A percentile compares a stretch with the other conserved stretches of the same genome.
phyloP scores from a whole-genome alignment of 2,797 vertebrate genomes.

The Ctenosaura bakeri region DNA sequence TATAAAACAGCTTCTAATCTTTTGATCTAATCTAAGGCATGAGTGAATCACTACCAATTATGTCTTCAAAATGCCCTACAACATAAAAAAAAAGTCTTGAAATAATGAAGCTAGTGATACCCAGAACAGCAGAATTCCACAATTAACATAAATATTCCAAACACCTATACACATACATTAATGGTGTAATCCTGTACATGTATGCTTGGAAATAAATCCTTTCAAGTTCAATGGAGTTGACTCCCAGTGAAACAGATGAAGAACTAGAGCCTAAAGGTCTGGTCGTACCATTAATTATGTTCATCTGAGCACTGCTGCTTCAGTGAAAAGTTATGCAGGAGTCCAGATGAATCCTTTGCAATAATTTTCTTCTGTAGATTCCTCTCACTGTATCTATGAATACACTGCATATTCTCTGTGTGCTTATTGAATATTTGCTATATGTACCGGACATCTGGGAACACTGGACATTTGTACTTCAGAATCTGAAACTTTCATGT shows the following conservation, averaged over 20 bases:
- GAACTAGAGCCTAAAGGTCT: neutral
- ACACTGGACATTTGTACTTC: neutral
- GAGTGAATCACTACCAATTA: conserved; percentile 47
- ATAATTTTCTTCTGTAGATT: neutral
- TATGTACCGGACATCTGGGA: neutral
- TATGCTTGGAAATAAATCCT: neutral
- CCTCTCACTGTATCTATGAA: neutral
- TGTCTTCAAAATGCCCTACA: conserved; percentile 36
- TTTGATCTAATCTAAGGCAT: conserved; percentile 50
- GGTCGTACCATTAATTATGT: neutral
- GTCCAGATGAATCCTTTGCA: neutral
- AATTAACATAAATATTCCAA: neutral
- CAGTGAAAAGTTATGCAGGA: neutral
- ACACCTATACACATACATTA: neutral
- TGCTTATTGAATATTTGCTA: neutral
- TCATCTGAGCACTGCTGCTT: neutral
- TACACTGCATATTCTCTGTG: neutral
- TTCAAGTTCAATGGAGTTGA: neutral
- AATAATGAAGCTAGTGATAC: conserved; percentile 15
- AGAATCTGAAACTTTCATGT: neutral
- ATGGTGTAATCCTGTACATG: neutral
- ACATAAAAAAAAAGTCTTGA: conserved; percentile 22
- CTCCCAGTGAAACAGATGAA: neutral
- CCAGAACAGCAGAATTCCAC: conserved; percentile 8
- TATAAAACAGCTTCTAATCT: conserved; percentile 50